Percentiles rank a stretch among this genome's conserved stretches.
Conservation (phyloP, 2,888 invertebrate species). For the Nasonia oneida region DNA sequence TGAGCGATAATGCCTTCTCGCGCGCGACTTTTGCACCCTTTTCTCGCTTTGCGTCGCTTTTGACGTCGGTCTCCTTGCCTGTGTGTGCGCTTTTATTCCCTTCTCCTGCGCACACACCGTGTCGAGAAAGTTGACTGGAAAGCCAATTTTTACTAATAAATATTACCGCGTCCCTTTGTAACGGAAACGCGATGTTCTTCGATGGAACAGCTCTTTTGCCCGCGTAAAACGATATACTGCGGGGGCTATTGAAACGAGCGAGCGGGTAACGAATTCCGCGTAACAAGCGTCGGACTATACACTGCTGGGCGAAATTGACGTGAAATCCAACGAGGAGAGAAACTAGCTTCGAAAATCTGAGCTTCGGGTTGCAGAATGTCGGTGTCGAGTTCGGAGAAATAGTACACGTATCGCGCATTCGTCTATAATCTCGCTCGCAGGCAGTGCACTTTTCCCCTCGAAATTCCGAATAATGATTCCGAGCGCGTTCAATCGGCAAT, state of each 20-base stretch:
- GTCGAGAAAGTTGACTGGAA: background rate
- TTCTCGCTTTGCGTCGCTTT: conserved; percentile 16
- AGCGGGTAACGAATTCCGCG: background rate
- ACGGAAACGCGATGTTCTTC: no score
- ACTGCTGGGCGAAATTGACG: background rate
- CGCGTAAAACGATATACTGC: background rate
- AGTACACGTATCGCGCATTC: background rate
- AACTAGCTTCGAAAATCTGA: background rate
- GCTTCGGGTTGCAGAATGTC: background rate
- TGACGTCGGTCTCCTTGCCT: background rate
- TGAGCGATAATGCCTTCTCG: conserved; percentile 40
- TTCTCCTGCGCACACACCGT: background rate
- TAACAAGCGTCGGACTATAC: background rate
- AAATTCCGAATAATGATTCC: background rate
- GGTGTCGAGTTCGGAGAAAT: background rate
- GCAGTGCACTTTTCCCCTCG: no score
- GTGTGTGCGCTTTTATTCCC: background rate
- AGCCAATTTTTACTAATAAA: background rate
- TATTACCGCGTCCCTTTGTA: no score
- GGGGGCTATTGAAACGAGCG: background rate
- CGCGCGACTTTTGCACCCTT: background rate
- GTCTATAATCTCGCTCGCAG: background rate
- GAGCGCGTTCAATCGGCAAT: background rate
- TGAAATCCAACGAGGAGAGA: conserved; percentile 5
- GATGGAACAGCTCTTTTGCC: background rate